Conservation (phyloP, 2,113 vertebrate species). For the Cyanoderma ruficeps region DNA sequence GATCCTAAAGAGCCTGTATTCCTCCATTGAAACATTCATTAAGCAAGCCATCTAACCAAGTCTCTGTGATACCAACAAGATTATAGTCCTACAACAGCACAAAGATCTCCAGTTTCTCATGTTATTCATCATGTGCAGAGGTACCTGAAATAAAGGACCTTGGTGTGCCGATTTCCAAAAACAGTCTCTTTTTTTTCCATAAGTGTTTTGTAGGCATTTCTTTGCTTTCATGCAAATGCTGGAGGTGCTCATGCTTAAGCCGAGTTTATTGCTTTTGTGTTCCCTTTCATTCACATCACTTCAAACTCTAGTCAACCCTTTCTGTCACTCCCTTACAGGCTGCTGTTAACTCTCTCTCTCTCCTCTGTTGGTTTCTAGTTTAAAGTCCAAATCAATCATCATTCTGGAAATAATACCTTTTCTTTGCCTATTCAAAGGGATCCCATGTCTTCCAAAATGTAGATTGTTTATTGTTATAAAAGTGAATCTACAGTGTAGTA, state of each 20-base stretch:
- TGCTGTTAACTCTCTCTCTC: not conserved
- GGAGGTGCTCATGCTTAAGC: not conserved
- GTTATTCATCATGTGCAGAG: no score
- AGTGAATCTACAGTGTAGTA: fast-evolving
- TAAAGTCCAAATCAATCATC: not conserved
- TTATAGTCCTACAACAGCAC: not conserved
- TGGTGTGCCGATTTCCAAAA: not conserved
- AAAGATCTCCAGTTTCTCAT: not conserved
- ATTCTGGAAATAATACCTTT: not conserved
- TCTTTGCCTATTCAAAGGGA: not conserved
- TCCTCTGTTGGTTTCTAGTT: not conserved
- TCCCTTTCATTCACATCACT: not conserved
- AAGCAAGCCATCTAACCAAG: not conserved
- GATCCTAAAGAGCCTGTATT: not conserved
- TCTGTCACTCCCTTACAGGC: not conserved
- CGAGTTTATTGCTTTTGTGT: not conserved
- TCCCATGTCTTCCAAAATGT: not conserved
- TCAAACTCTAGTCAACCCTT: not conserved
- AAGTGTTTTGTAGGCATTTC: not conserved
- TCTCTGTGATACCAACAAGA: not conserved
- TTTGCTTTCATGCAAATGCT: not conserved
- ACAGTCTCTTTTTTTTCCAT: not conserved
- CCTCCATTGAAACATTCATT: not conserved
- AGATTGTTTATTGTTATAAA: not conserved
- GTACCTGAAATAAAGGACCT: not conserved